These are phyloP conservation scores for Sceloporus undulatus DNA, from an alignment of 2,113 vertebrate genomes.

Conservation along the genomic window DNA sequence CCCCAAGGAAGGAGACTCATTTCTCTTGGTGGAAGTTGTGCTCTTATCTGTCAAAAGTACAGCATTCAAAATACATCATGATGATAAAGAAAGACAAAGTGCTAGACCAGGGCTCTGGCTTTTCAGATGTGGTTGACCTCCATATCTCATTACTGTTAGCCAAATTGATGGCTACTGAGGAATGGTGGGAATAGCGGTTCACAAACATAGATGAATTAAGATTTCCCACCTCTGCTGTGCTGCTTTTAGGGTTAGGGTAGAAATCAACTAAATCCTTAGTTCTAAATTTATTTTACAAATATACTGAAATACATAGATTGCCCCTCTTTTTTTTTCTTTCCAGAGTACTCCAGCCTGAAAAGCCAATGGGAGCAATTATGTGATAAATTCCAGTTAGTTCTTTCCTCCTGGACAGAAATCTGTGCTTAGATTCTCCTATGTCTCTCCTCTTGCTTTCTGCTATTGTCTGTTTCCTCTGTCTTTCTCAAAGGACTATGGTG, in stretches of 20 bases:
- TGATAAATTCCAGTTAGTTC: background rate
- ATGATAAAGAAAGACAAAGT: no score
- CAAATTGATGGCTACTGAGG: no score
- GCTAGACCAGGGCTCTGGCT: no score
- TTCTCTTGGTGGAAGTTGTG: background rate
- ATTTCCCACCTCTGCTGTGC: no score
- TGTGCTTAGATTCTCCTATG: background rate
- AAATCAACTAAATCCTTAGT: background rate
- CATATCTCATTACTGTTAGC: no score
- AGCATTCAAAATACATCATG: background rate
- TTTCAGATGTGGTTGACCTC: no score
- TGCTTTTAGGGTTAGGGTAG: background rate
- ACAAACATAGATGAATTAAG: no score
- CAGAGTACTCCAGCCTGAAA: background rate
- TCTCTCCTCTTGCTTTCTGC: background rate
- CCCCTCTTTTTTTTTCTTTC: background rate
- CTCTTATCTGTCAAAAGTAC: no score
- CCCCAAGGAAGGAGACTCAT: no score
- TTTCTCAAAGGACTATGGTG: background rate
- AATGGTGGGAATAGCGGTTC: no score
- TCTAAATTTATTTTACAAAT: background rate
- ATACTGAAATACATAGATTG: background rate
- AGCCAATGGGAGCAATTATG: background rate
- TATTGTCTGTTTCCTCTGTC: background rate
- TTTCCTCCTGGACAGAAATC: background rate